These are phyloP conservation scores for Sanderia malayensis DNA, from an alignment of 30 jellyfish, hydroid and myxozoan species.

Conservation along the genomic window DNA sequence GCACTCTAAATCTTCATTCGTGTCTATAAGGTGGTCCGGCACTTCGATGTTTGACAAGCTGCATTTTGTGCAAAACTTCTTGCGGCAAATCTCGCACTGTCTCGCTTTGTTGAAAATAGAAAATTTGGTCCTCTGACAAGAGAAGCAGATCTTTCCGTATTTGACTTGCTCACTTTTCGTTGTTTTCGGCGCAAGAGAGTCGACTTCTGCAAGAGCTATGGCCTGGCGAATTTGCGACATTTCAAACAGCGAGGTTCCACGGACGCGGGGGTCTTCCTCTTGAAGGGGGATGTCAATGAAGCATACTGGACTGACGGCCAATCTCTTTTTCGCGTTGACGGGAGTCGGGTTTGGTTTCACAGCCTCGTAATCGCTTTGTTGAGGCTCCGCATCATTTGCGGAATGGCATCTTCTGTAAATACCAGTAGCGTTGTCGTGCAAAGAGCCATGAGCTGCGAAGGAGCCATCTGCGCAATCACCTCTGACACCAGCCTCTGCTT, in stretches of 20 bases:
- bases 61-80: constrained; percentile 72
- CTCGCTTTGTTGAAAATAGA: constrained; percentile 54
- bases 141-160: constrained; percentile 67
- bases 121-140: constrained; percentile 62
- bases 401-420: background rate
- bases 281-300: constrained; percentile 47
- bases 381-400: background rate
- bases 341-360: background rate
- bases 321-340: constrained; percentile 47
- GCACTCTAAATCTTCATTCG: background rate
- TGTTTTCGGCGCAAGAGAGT: constrained; percentile 9
- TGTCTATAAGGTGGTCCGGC: constrained; percentile 64
- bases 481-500: background rate
- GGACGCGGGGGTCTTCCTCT: constrained; percentile 71
- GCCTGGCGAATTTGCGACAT: constrained; percentile 90
- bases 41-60: constrained; percentile 38
- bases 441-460: background rate
- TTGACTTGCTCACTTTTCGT: constrained; percentile 18
- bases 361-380: background rate
- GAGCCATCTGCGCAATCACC: background rate
- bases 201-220: constrained; percentile 82
- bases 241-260: constrained; percentile 81
- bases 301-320: constrained; percentile 50
- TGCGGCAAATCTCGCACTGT: constrained; percentile 71
- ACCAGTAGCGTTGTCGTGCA: background rate